Evolutionary conservation across 2,888 invertebrate genomes (phyloP).

Genomic region (Tipula lateralis): DNA sequence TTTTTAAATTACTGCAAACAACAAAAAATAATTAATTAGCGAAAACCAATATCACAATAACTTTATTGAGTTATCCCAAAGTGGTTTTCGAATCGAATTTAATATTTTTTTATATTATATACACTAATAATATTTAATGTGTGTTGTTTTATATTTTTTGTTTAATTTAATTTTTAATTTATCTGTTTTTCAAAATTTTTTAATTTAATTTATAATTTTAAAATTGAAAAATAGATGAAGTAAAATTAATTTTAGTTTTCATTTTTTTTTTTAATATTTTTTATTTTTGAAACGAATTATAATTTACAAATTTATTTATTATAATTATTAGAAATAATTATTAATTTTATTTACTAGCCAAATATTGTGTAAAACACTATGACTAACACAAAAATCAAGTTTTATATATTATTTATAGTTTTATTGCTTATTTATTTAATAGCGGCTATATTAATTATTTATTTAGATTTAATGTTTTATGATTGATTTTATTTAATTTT

Average conservation of each 20-base stretch:
- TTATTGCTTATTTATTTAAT: conserved; percentile 4
- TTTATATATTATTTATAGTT: background rate
- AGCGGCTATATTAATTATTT: background rate
- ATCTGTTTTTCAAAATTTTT: background rate
- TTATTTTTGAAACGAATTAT: background rate
- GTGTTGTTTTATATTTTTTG: background rate
- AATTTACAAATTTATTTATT: background rate
- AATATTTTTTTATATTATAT: background rate
- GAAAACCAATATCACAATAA: background rate
- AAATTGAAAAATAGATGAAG: conserved; percentile 19
- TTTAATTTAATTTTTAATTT: background rate
- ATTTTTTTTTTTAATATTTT: background rate
- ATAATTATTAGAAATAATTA: background rate
- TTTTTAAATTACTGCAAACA: background rate
- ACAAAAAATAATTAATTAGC: background rate
- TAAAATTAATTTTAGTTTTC: background rate
- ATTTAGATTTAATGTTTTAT: background rate
- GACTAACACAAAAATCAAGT: background rate
- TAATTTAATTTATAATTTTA: background rate
- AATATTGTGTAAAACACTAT: background rate
- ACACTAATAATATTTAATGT: background rate
- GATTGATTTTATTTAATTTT: background rate
- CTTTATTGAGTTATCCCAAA: background rate
- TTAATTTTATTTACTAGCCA: background rate
- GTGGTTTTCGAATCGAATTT: background rate